Conservation (phyloP, 2,888 invertebrate genomes). For the Eupsilia transversa region DNA sequence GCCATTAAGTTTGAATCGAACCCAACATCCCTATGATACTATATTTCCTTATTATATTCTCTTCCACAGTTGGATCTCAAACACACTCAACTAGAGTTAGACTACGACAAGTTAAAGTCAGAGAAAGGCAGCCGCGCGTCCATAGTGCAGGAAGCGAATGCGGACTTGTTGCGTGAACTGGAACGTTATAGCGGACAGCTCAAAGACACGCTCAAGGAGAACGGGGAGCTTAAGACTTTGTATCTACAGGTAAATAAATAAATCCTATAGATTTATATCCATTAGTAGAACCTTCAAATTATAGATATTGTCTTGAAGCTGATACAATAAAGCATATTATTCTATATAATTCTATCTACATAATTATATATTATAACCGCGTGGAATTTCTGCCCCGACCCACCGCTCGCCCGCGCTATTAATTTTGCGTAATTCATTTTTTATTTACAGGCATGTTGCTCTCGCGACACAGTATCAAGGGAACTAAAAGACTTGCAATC, state of each 20-base stretch:
- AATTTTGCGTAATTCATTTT: neutral
- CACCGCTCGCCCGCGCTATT: no score
- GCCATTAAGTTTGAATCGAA: no score
- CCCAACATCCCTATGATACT: neutral
- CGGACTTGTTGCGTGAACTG: slow-evolving; percentile 85
- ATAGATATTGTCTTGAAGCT: neutral
- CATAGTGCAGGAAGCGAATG: slow-evolving; percentile 83
- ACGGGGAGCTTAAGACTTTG: slow-evolving; percentile 87
- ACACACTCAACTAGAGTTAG: slow-evolving; percentile 84
- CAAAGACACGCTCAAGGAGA: slow-evolving; percentile 87
- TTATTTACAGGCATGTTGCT: slow-evolving; percentile 89
- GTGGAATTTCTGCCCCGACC: no score
- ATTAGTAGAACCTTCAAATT: neutral
- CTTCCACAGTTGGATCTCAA: slow-evolving; percentile 80
- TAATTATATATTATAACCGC: no score
- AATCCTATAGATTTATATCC: neutral
- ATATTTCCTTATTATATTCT: neutral
- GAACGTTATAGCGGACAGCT: slow-evolving; percentile 88
- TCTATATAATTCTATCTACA: neutral
- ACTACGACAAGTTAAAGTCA: slow-evolving; percentile 80
- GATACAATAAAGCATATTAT: no score
- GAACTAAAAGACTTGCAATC: slow-evolving; percentile 90
- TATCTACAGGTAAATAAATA: slow-evolving; percentile 84
- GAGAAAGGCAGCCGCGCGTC: slow-evolving; percentile 85
- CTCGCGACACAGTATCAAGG: slow-evolving; percentile 90